These are phyloP conservation scores for Melanchra persicariae DNA, from an alignment of 2,888 invertebrate species.

Conservation along the genomic window DNA sequence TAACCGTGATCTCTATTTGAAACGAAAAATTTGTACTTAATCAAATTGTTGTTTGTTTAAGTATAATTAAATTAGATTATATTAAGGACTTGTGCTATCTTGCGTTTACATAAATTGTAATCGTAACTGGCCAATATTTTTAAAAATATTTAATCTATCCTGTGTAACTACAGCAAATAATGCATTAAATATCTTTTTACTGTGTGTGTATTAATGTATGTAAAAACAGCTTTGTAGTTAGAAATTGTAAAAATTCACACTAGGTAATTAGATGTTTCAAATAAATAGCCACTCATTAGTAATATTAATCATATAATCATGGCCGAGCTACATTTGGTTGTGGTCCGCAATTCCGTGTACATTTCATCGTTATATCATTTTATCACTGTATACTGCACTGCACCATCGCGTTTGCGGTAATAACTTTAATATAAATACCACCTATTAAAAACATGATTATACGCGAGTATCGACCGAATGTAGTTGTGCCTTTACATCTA, in stretches of 20 bases:
- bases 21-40: slow-evolving; percentile 80
- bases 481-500: slow-evolving; percentile 48
- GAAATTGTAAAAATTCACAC: slow-evolving; percentile 80
- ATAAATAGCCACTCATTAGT: slow-evolving; percentile 70
- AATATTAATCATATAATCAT: slow-evolving; percentile 61
- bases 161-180: slow-evolving; percentile 69
- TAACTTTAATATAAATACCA: slow-evolving; percentile 27
- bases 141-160: slow-evolving; percentile 71
- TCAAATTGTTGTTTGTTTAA: slow-evolving; percentile 81
- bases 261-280: slow-evolving; percentile 77
- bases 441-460: slow-evolving; percentile 29
- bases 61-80: slow-evolving; percentile 70
- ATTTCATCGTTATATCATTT: slow-evolving; percentile 44
- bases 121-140: slow-evolving; percentile 77
- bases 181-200: slow-evolving; percentile 73
- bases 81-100: slow-evolving; percentile 75
- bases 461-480: slow-evolving; percentile 55
- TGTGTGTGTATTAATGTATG: slow-evolving; percentile 80
- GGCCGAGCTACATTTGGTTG: slow-evolving; percentile 60
- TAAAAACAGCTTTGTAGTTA: slow-evolving; percentile 84
- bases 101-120: slow-evolving; percentile 71
- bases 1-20: slow-evolving; percentile 79
- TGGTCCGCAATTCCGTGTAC: slow-evolving; percentile 36
- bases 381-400: slow-evolving; percentile 54
- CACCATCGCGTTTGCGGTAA: slow-evolving; percentile 39